Evolutionary conservation across 2,797 vertebrate genomes (phyloP), one percentile per base, ranked within the genome.

Genomic region (Saxicola maurus): DNA sequence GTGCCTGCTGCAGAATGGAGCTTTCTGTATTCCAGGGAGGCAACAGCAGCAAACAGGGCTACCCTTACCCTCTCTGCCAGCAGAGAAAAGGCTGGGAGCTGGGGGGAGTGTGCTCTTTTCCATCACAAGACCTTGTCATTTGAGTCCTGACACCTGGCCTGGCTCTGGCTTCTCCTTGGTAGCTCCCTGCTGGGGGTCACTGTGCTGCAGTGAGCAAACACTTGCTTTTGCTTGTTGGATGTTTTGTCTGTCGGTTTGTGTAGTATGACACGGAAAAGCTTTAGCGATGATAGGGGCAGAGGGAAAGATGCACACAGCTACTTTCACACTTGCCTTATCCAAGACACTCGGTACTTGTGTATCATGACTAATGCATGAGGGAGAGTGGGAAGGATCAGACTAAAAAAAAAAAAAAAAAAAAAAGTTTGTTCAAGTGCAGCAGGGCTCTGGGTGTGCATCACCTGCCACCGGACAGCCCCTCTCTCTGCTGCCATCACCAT

Each of bases 81-180:
- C 1, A 52, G 14, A 35, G 18, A 37, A 27, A 43, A 53, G 9
- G 23, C 17, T 23, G 27, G 37, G 28, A 62, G 3, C 13, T 9
- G 23, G 6, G 3, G 1, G 0, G 0, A 1, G 6, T 7, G 7
- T 25, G 4, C 19, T 42, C 20, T 51, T 49, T 21, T 69, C 23
- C 24, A 8, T 11, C 2, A 8, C 17, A n/a, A 21, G n/a, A 51
- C 17, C 3, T 51, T 28, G 28, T 56, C 18, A 35, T 45, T 24
- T 20, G 19, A 10, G n/a, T 30, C 25, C 33, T 67, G n/a, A 12
- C 5, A 7, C 25, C 20, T 49, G 35, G 20, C 33, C 28, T 43
- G 35, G 17, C 10, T 30, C 43, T 56, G 31, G 24, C 10, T 56
- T 27, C n/a, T 72, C 13, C n/a, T 23, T 2, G 3, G 20, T 21